Conservation (phyloP, 2,888 invertebrate genomes). For the Drosophila rellima region DNA sequence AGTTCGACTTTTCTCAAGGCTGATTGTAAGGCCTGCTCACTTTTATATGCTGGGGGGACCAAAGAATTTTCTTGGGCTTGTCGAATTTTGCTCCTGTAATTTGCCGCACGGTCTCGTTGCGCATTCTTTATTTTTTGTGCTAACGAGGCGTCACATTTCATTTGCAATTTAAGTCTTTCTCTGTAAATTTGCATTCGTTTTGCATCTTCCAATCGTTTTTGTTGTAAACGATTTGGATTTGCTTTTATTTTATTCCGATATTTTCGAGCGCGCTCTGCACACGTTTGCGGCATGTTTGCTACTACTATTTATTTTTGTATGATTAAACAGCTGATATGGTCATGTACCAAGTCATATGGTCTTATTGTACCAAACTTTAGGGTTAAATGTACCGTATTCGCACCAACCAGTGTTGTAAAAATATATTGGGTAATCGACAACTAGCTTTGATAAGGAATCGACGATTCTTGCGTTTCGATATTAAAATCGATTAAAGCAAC, state of each 20-base stretch:
- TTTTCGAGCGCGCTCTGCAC: not conserved
- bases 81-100: not conserved
- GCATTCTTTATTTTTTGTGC: not conserved
- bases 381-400: no score
- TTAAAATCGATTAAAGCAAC: no score
- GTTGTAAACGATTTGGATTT: not conserved
- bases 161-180: not conserved
- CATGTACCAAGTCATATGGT: no score
- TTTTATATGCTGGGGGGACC: not conserved
- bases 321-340: no score
- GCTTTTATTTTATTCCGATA: not conserved
- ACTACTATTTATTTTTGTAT: not conserved
- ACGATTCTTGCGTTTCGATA: no score
- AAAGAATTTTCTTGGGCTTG: not conserved
- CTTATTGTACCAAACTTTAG: no score
- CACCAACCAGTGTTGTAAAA: no score
- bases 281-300: not conserved
- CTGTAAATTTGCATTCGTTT: not conserved
- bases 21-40: not conserved
- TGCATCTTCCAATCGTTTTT: not conserved
- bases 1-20: not conserved
- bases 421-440: no score
- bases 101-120: not conserved
- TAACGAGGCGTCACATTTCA: not conserved
- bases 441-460: no score